These are phyloP conservation scores for Seriola dumerili DNA, from an alignment of 2,113 vertebrate genomes.

Conservation along the genomic window DNA sequence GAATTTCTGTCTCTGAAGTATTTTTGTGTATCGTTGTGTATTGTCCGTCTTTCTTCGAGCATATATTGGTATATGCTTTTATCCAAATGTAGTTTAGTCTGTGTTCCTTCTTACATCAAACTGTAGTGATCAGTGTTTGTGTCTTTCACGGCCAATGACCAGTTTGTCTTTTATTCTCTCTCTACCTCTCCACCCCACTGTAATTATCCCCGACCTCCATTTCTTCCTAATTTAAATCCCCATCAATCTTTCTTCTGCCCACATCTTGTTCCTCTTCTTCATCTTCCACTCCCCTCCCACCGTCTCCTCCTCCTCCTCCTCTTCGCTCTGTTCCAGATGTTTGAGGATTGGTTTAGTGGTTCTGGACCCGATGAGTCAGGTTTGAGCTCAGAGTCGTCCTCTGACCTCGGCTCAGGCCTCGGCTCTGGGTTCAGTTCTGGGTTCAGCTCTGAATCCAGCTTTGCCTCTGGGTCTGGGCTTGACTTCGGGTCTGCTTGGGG, in stretches of 20 bases:
- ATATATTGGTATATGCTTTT: background rate
- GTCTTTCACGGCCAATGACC: slow-evolving; percentile 15
- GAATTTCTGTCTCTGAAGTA: too few species aligned
- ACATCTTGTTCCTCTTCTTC: background rate
- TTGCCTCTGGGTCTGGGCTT: slow-evolving; percentile 72
- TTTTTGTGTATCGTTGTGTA: too few species aligned
- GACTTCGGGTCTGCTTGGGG: slow-evolving; percentile 71
- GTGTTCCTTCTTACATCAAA: background rate
- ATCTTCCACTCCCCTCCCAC: slow-evolving; percentile 3
- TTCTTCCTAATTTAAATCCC: background rate
- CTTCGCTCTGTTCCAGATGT: slow-evolving; percentile 74
- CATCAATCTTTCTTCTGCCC: background rate
- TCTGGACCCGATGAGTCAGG: slow-evolving; percentile 75
- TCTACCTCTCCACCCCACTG: background rate
- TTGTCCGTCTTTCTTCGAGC: too few species aligned
- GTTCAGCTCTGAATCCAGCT: slow-evolving; percentile 54
- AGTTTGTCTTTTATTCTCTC: slow-evolving; percentile 15
- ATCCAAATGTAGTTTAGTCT: background rate
- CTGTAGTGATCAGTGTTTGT: slow-evolving; percentile 19
- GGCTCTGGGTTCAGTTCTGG: slow-evolving; percentile 53
- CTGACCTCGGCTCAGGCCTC: slow-evolving; percentile 51
- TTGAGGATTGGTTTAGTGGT: slow-evolving; percentile 82
- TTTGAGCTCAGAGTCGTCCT: slow-evolving; percentile 61
- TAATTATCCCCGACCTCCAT: background rate
- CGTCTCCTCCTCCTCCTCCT: background rate